Base-by-base conservation (phyloP, 2,797 vertebrate species). In the Gobionotothen gibberifrons region DNA sequence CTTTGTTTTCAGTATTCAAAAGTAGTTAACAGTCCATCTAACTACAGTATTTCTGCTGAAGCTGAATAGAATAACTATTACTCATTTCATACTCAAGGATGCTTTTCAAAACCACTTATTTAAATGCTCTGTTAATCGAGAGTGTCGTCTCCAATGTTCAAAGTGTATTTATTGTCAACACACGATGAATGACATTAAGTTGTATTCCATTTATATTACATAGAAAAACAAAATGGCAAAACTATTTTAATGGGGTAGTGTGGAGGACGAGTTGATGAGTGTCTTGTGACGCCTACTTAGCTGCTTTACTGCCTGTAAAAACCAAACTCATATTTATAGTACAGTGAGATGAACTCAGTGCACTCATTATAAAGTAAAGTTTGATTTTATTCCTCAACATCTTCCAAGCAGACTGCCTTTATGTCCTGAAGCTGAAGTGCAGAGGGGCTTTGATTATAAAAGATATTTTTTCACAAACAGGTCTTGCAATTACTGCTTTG, bases 401-500 rank as follows among this genome's bases (percentile, higher is more conserved):
- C 46, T 53, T 49, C 42, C 62, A 43, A 81, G 47, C 21, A 54
- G 5, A 49, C 13, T 39, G 39, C 48, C 32, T 72, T 53, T 5
- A 32, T 53, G n/a, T 62, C 17, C 43, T 54, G 17, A 65, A 58
- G 46, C 22, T 46, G 47, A 26, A 21, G 0, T 51, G 22, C 40
- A 49, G 10, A 17, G 22, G 21, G 13, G 26, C 62, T 55, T 72
- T 26, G 48, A 68, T 67, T 39, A 21, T 63, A 63, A 71, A 54
- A 16, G 6, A 29, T 43, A 21, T 12, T 43, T 67, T 13, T 62
- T 56, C 58, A 79, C 3, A 74, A 84, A 77, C 40, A 76, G 39
- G 10, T 22, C 14, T 54, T 56, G 40, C 14, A 69, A 70, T 79
- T 44, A 44, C 17, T 53, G 49, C 69, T 67, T 57, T 36, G 52